These are phyloP conservation scores for Hestina assimilis DNA, from an alignment of 1,140 invertebrate species.

Conservation along the genomic window DNA sequence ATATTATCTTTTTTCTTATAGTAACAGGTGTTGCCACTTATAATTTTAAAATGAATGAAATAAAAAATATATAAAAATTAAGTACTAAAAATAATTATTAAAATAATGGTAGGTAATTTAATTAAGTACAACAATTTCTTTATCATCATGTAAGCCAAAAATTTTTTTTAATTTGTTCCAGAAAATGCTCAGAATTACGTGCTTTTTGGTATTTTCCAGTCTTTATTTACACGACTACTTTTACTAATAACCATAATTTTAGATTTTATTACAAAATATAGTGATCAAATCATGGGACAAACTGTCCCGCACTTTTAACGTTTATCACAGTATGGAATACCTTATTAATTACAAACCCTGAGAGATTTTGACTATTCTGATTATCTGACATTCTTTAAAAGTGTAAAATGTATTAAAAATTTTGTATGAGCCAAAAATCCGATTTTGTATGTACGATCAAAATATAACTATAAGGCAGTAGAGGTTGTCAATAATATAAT, in stretches of 20 bases:
- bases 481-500: constrained; percentile 1
- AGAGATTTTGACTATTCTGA: background rate
- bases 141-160: too few relatives aligned
- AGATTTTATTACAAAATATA: constrained; percentile 11
- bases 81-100: background rate
- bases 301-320: background rate
- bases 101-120: background rate
- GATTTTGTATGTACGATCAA: background rate
- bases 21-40: background rate
- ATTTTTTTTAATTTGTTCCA: constrained; percentile 7
- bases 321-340: constrained; percentile 18
- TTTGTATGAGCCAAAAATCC: background rate
- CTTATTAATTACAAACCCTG: constrained; percentile 17
- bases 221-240: constrained; percentile 29
- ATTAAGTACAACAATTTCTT: background rate
- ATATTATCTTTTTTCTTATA: background rate
- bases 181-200: constrained; percentile 8
- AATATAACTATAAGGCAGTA: constrained; percentile 13
- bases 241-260: constrained; percentile 2
- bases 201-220: constrained; percentile 54
- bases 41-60: too few relatives aligned
- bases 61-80: background rate
- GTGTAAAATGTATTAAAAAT: background rate
- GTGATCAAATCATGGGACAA: constrained; percentile 14
- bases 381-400: background rate